Evolutionary conservation across 2,888 invertebrate genomes (phyloP).

Genomic region (Hyles lineata): DNA sequence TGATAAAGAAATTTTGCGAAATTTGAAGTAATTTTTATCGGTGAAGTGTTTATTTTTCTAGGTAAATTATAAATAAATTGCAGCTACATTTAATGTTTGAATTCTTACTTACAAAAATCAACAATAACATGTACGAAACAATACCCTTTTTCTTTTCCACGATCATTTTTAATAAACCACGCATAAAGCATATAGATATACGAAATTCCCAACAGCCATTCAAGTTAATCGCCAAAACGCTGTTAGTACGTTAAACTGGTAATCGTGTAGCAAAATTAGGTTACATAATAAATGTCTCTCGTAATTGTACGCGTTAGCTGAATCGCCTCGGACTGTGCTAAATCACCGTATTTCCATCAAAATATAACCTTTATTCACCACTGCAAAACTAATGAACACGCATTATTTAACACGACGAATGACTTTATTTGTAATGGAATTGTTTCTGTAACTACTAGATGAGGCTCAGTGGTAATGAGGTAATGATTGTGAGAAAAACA

Average conservation of each 20-base stretch:
- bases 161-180: neutral
- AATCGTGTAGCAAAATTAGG: constrained; percentile 56
- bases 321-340: constrained; percentile 42
- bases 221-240: constrained; percentile 53
- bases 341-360: constrained; percentile 31
- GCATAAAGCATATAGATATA: neutral
- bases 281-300: constrained; percentile 52
- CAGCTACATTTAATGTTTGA: too few species aligned
- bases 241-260: constrained; percentile 55
- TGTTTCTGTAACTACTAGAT: neutral
- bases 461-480: neutral
- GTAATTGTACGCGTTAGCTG: constrained; percentile 46
- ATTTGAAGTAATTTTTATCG: too few species aligned
- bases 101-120: too few species aligned
- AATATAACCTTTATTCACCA: constrained; percentile 17
- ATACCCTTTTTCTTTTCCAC: neutral
- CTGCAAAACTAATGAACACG: constrained; percentile 10
- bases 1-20: too few species aligned
- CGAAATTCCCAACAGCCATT: constrained; percentile 40
- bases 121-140: neutral
- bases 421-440: constrained; percentile 9
- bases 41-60: too few species aligned
- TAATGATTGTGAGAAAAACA: too few species aligned
- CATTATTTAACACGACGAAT: constrained; percentile 9
- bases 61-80: too few species aligned